Base-by-base conservation (phyloP, 1,140 invertebrate species). In the Brachionus paranguensis region DNA sequence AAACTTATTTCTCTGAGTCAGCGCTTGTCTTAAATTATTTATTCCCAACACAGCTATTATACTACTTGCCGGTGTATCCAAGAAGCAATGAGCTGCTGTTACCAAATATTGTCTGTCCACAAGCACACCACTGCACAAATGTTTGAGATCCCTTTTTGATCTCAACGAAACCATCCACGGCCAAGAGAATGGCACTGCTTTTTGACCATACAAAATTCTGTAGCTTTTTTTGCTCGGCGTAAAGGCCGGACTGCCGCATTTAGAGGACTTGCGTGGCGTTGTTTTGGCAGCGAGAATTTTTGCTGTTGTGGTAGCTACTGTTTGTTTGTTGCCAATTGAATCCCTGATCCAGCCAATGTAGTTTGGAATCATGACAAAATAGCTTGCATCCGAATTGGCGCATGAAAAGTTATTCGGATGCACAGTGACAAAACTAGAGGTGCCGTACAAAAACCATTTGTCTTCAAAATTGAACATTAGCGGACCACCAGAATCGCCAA, bases 31-130 rank as follows among this genome's bases (percentile, higher is more conserved):
- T 41, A 60, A 68, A 45, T 81, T 68, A 6, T 64, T 60, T 12
- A 64, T 29, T 11, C 78, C 78, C 20, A 64, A 20, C 29, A 45
- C 53, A 81, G 60, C 37, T 14, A 64, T 2, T 6, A 81, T 14
- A 12, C 24, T 20, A 12, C 37, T 24, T 12, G 47, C n/a, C 7
- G 29, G 45, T 20, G 24, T 20, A 8, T 55, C 20, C 12, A 24
- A 55, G 14, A 85, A 43, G 65, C 86, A 86, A 83, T 86, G 86
- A 72, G 85, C 85, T 20, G 86, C 86, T 11, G 86, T 86, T 12
- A 86, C 37, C 10, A 86, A 76, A 55, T 86, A 84, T 1, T 83
- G 84, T 2, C 45, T 14, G 45, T 85, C 84, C 8, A 86, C 70
- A 72, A 86, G 84, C 33, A 85, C 84, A 17, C 85, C 86, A 14